A percentile compares a stretch with the other conserved stretches of the same genome.
phyloP scores from a whole-genome alignment of 2,888 invertebrate genomes.

The Apodemia duryi region DNA sequence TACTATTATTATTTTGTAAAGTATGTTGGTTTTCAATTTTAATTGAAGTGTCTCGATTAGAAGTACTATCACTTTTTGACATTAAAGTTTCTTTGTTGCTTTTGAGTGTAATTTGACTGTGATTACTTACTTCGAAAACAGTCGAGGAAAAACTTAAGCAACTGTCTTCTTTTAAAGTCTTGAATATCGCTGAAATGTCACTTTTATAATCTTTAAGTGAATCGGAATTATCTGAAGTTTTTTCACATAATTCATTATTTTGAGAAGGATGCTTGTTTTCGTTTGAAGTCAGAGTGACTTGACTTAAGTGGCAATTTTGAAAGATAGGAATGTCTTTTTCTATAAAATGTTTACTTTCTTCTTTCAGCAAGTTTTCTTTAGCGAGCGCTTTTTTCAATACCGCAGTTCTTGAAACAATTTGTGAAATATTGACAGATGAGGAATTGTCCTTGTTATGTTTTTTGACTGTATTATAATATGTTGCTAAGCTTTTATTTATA shows the following conservation, averaged over 20 bases:
- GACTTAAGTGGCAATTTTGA: neutral
- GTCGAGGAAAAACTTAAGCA: neutral
- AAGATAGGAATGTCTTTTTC: neutral
- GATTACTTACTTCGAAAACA: neutral
- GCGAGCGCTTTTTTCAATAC: constrained; percentile 44
- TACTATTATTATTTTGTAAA: neutral
- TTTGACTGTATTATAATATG: constrained; percentile 24
- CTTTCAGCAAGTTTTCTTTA: constrained; percentile 45
- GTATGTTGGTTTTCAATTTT: neutral
- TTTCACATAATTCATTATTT: neutral
- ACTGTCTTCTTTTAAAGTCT: neutral
- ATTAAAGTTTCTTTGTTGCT: neutral
- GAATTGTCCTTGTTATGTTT: constrained; percentile 32
- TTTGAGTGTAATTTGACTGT: neutral
- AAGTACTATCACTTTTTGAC: neutral
- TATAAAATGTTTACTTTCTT: constrained; percentile 17
- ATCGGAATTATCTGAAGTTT: neutral
- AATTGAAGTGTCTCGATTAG: neutral
- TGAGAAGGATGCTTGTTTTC: neutral
- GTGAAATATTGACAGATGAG: constrained; percentile 36
- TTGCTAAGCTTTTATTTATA: constrained; percentile 37
- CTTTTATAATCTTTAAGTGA: neutral
- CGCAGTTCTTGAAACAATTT: constrained; percentile 38
- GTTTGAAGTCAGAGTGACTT: neutral
- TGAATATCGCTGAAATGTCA: neutral